Base-by-base conservation (phyloP, 2,888 invertebrate species). In the Slavum lentiscoides region DNA sequence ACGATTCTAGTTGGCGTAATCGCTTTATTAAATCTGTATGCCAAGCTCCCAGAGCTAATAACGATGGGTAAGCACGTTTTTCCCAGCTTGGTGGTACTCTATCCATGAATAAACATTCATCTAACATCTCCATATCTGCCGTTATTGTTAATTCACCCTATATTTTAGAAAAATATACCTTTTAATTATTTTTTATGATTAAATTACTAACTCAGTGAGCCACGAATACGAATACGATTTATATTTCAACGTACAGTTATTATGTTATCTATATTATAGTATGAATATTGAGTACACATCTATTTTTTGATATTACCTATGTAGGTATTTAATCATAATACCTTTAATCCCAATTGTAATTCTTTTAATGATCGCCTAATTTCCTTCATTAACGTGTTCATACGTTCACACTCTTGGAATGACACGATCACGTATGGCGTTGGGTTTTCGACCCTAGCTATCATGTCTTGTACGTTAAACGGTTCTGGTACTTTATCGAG, bases 91-190 rank as follows among this genome's bases (percentile, higher is more conserved):
- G 91, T 0, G 97, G 96, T n/a, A 97, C 93, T 83, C 91, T 88
- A 86, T 97, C 97, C 90, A 97, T 90, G 87, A 92, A 96, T n/a
- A 98, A 87, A 1, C 93, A 89, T 85, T 92, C 92, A 88, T 95
- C 93, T 80, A 97, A 87, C 13, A 90, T 90, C 86, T 98, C 97
- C 97, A 97, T 97, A 84, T 94, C 93, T 3, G 92, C 90, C 76
- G 96, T 96, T 83, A 97, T 96, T 0, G 97, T 97, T 84, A 97
- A 86, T 87, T 97, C 97, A 75, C 97, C 96, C 93, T 94, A 84
- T 6, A 85, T 17, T 84, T 82, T 76, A 62, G 23, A 23, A 74
- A 82, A 49, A 43, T 43, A 43, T 43, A 43, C 9, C 0, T 43
- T 9, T 6, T 6, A 43, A 43, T 43, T 43, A 43, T 43, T 43